Conservation (phyloP, 2,888 invertebrate species). For the Euproctis similis region DNA sequence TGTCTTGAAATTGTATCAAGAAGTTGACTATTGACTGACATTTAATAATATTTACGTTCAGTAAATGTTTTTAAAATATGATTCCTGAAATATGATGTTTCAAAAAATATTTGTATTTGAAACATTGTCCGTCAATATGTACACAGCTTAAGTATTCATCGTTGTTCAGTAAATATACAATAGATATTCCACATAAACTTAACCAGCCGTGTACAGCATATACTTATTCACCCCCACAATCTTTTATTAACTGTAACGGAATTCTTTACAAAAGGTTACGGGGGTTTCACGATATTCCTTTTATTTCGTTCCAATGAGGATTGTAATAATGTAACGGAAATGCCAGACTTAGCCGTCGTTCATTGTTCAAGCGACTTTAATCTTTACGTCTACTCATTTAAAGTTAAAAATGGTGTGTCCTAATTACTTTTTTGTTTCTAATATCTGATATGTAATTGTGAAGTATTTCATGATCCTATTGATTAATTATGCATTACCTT, state of each 20-base stretch:
- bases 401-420: conserved; percentile 8
- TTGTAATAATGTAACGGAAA: conserved; percentile 15
- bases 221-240: conserved; percentile 26
- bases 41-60: too few relatives aligned
- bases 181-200: too few relatives aligned
- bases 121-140: too few relatives aligned
- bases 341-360: conserved; percentile 6
- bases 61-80: too few relatives aligned
- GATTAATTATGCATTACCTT: too few relatives aligned
- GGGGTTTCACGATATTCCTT: conserved; percentile 38
- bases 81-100: too few relatives aligned
- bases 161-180: too few relatives aligned
- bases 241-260: conserved; percentile 49
- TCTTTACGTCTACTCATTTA: conserved; percentile 14
- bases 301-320: conserved; percentile 30
- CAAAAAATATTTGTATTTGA: too few relatives aligned
- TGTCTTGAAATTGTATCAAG: too few relatives aligned
- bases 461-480: conserved; percentile 17
- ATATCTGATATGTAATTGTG: conserved; percentile 14
- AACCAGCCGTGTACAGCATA: too few relatives aligned
- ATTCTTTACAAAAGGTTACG: conserved; percentile 53
- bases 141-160: too few relatives aligned
- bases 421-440: conserved; percentile 12
- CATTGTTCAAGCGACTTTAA: conserved; percentile 14
- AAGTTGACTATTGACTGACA: too few relatives aligned